These are phyloP conservation scores for Cremastinae sp. DNA, from an alignment of 2,888 invertebrate species.

Conservation along the genomic window DNA sequence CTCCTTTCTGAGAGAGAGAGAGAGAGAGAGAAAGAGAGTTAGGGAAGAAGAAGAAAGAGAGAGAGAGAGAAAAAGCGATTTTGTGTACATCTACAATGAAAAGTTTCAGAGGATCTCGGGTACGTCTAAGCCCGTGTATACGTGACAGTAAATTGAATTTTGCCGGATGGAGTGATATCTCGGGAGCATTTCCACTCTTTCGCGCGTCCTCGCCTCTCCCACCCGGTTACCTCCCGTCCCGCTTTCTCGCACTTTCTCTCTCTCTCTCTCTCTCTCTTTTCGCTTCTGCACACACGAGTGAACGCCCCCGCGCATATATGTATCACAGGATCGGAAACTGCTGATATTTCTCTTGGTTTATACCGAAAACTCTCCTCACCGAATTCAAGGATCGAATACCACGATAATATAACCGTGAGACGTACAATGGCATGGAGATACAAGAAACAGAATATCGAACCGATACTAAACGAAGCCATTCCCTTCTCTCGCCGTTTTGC, in stretches of 20 bases:
- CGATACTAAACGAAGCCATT: conserved; percentile 8
- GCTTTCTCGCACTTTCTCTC: too few relatives aligned
- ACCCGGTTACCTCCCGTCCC: too few relatives aligned
- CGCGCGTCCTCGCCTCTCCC: conserved; percentile 34
- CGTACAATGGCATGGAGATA: background rate
- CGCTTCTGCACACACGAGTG: conserved; percentile 3
- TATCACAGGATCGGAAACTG: conserved; percentile 52
- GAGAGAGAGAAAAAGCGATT: conserved; percentile 7
- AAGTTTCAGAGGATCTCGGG: conserved; percentile 59
- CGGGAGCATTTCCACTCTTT: conserved; percentile 52
- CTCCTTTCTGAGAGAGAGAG: conserved; percentile 16
- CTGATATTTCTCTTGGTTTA: conserved; percentile 48
- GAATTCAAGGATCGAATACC: conserved; percentile 47
- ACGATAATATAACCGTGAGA: conserved; percentile 38
- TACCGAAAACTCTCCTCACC: conserved; percentile 30
- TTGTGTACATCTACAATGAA: conserved; percentile 57
- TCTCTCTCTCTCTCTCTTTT: conserved; percentile 36
- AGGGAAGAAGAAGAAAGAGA: background rate
- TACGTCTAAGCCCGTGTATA: conserved; percentile 62
- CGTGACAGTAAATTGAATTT: conserved; percentile 66
- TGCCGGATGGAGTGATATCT: conserved; percentile 61
- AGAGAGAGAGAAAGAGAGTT: background rate
- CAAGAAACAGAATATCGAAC: conserved; percentile 2
- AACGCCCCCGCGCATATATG: background rate
- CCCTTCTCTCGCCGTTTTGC: background rate